Base-by-base conservation (phyloP, 2,888 invertebrate genomes). In the Polylopha cassiicola region DNA sequence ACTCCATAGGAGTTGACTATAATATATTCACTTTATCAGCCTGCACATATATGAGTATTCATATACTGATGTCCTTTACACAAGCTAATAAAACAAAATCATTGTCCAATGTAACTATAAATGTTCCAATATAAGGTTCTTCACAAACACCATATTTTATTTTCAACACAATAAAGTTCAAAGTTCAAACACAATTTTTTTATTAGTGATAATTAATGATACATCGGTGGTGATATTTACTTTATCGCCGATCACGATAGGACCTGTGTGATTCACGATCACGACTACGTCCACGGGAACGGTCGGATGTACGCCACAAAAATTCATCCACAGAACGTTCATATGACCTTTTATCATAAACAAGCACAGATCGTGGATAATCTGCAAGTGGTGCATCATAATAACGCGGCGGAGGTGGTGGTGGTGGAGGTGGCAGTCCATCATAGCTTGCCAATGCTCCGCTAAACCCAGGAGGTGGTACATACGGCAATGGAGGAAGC, bases 251-350 rank as follows among this genome's bases (percentile, higher is more conserved):
- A 60, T 89, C 89, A 51, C 89, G 84, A 60, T 89, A 89, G 48
- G 88, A 84, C 54, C 88, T 81, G 49, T 82, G 78, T 39, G 88
- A 81, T 49, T 89, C 88, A 59, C 88, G 84, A 27, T 86, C 86
- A 50, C 86, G 79, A 48, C 86, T 89, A 13, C 89, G 88, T 27
- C 87, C 89, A 46, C 87, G 87, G 34, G 89, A 88, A 21, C 92
- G 87, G 57, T 91, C 90, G 38, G 90, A 87, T 6, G 94, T 94
- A 65, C 95, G 89, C 88, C 94, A 92, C 43, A 95, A 78, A 75
- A 95, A 95, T 68, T 95, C 95, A 73, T 95, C 85, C 13, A 95
- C 95, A 41, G 94, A 93, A 32, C 95, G 90, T 70, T 97, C 97
- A 74, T 96, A 97, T 20, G 92, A 92, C 31, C 93, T 88, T 62